Percentiles rank a stretch among this genome's conserved stretches.
Evolutionary conservation across 2,888 invertebrate genomes (phyloP).

Genomic region (Latrodectus elegans): DNA sequence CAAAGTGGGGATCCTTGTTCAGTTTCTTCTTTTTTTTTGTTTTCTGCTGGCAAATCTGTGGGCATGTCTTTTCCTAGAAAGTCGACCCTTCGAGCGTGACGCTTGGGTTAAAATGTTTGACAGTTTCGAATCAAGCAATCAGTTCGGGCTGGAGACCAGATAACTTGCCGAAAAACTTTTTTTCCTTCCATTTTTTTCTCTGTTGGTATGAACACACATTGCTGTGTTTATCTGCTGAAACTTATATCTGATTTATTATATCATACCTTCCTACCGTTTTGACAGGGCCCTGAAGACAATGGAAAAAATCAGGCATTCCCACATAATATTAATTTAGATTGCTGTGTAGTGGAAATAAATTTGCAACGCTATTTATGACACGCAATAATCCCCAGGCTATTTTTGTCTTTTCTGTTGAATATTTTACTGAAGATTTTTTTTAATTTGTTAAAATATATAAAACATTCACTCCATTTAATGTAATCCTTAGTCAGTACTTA

Average conservation of each 20-base stretch:
- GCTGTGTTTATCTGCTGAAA: conserved; percentile 22
- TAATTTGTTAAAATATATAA: too few relatives aligned
- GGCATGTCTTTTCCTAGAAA: conserved; percentile 38
- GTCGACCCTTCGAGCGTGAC: conserved; percentile 29
- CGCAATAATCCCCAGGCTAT: too few relatives aligned
- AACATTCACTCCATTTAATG: too few relatives aligned
- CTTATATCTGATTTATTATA: conserved; percentile 52
- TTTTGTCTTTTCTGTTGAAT: too few relatives aligned
- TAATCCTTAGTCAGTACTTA: too few relatives aligned
- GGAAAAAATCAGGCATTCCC: conserved; percentile 21
- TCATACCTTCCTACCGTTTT: conserved; percentile 2
- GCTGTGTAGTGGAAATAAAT: not conserved
- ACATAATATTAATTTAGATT: conserved; percentile 45
- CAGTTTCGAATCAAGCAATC: conserved; percentile 36
- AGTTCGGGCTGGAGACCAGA: conserved; percentile 46
- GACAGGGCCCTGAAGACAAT: conserved; percentile 3
- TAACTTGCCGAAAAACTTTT: not conserved
- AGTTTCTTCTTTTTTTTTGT: not conserved
- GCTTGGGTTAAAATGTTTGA: conserved; percentile 54
- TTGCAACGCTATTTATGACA: not conserved
- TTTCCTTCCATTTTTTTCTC: not conserved
- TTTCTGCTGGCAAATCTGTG: not conserved
- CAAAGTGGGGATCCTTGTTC: not conserved
- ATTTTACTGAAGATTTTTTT: too few relatives aligned
- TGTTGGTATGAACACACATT: not conserved